phyloP scores from a whole-genome alignment of 2,888 invertebrate genomes.

The Clunio marinus region DNA sequence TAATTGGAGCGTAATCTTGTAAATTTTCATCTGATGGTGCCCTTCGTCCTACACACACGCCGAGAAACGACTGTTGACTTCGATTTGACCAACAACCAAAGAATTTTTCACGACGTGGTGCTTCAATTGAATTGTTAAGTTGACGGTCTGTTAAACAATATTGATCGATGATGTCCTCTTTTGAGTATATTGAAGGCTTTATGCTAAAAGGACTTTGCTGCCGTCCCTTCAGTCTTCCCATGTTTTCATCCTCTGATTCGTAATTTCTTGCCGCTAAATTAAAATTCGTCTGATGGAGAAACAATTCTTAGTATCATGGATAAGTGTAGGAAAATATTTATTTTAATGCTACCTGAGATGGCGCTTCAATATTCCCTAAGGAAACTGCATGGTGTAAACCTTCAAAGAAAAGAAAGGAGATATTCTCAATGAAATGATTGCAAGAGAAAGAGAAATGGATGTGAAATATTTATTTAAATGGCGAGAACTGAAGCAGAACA shows the following conservation, averaged over 20 bases:
- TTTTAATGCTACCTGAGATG: constrained; percentile 46
- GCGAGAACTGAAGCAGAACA: background rate
- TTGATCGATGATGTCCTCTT: constrained; percentile 80
- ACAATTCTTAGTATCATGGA: too few species aligned
- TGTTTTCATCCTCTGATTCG: constrained; percentile 78
- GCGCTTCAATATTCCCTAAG: constrained; percentile 50
- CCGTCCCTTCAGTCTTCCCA: constrained; percentile 63
- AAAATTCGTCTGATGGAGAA: constrained; percentile 70
- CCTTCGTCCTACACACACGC: constrained; percentile 80
- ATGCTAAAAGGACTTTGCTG: constrained; percentile 50
- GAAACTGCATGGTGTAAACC: constrained; percentile 52
- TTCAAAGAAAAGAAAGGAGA: constrained; percentile 42
- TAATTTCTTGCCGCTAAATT: constrained; percentile 67
- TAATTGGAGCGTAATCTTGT: constrained; percentile 75
- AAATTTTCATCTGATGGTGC: constrained; percentile 86
- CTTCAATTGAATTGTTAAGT: constrained; percentile 70
- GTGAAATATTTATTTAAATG: background rate
- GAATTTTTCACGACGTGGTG: constrained; percentile 57
- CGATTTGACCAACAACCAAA: constrained; percentile 76
- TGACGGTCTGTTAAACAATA: constrained; percentile 91
- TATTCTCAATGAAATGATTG: background rate
- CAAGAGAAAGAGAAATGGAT: background rate
- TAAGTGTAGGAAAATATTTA: constrained; percentile 12
- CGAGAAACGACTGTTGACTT: constrained; percentile 63
- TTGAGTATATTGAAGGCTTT: constrained; percentile 65